Base-by-base conservation (phyloP, 2,113 vertebrate species). In the Chamaetylas fuelleborni region DNA sequence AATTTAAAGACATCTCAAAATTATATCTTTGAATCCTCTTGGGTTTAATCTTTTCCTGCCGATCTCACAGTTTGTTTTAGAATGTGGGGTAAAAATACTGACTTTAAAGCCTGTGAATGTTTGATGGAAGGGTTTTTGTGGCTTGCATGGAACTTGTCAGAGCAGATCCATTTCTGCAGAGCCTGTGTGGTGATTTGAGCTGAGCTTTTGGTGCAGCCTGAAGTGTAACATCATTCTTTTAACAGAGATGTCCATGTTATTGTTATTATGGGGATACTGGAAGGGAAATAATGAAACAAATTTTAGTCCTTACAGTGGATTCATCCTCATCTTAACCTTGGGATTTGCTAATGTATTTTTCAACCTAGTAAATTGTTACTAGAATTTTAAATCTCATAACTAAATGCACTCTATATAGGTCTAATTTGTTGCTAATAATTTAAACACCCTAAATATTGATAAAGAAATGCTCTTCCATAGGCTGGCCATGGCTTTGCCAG, bases 21-120 rank as follows among this genome's bases (percentile, higher is more conserved):
- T 36, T 9, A 2, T 3, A 2, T 34, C 3, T 72, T 54, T 70
- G 38, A 50, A 36, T 83, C 42, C 19, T 62, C 36, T 62, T 16
- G 1, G 3, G 11, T 66, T 67, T 60, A 65, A 48, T 17, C 25
- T 83, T 40, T 31, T n/a, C 23, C n/a, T 53, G 0, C 20, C 64
- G 6, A 7, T 69, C 36, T 56, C 50, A 19, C 4, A 47, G 19
- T 57, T 77, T 69, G 29, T n/a, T 1, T 53, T 51, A 56, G 42
- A 60, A 12, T 15, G 3, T 9, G 6, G 19, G 33, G 8, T 54
- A 2, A 47, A 38, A 54, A 18, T 14, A 11, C 0, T 45, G 66
- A 1, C 12, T 15, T 20, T 45, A 2, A 47, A 70, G 18, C 50
- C 60, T 51, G 18, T 12, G 4, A 0, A 0, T 64, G 36, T 72